Evolutionary conservation across 2,113 vertebrate species (phyloP).

Genomic region (Climacteris rufus): DNA sequence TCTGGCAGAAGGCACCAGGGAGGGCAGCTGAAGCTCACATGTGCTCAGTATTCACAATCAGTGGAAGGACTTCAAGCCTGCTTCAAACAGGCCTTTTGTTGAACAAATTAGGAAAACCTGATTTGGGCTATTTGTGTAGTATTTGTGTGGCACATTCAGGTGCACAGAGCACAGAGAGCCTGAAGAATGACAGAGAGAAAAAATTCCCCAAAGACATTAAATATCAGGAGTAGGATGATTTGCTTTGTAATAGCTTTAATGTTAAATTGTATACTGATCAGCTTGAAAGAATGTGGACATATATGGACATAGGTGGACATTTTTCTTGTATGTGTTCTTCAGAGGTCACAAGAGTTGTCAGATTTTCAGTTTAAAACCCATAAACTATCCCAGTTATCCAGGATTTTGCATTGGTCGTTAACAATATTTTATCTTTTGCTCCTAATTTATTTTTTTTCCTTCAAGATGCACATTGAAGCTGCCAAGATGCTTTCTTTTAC

Average conservation of each 20-base stretch:
- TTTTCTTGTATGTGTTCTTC: background rate
- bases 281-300: accelerated
- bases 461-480: constrained; percentile 95
- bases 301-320: too few species aligned
- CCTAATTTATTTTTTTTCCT: background rate
- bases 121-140: background rate
- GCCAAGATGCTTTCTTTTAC: constrained; percentile 93
- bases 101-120: background rate
- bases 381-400: background rate
- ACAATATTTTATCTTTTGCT: background rate
- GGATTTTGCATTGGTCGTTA: background rate
- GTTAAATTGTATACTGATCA: background rate
- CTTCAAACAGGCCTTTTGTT: background rate
- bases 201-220: background rate
- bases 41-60: background rate
- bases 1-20: background rate
- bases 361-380: background rate
- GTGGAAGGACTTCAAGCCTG: background rate
- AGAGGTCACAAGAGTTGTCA: background rate
- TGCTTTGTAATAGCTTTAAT: background rate
- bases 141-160: background rate
- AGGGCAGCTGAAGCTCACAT: background rate
- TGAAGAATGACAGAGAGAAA: background rate
- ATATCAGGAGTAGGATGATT: background rate
- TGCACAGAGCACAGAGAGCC: background rate